A percentile compares a stretch with the other conserved stretches of the same genome.
Conservation (phyloP, 2,797 vertebrate genomes). For the Malacoctenus gilli region DNA sequence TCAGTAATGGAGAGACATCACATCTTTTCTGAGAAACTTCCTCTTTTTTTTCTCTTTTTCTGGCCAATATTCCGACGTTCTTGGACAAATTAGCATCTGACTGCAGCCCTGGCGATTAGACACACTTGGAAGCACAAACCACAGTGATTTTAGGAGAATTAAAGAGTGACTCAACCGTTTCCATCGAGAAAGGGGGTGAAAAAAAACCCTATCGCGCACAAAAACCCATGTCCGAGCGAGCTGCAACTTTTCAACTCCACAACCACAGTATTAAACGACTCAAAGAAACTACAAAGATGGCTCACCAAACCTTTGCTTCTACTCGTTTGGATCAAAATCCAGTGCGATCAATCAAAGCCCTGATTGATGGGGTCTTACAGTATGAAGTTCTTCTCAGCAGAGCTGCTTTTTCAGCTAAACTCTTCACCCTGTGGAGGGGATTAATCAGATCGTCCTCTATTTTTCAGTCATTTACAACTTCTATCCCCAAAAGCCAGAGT, state of each 20-base stretch:
- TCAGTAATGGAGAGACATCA: too few relatives aligned
- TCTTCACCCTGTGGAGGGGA: slow-evolving; percentile 10
- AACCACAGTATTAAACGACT: too few relatives aligned
- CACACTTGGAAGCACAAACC: neutral
- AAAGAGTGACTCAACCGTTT: neutral
- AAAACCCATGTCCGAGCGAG: too few relatives aligned
- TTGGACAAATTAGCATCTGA: neutral
- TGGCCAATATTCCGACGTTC: neutral
- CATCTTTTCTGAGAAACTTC: too few relatives aligned
- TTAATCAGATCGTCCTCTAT: slow-evolving; percentile 26
- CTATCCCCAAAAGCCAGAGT: neutral
- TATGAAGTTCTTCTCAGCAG: neutral
- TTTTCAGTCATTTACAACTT: slow-evolving; percentile 1
- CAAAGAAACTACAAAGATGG: too few relatives aligned
- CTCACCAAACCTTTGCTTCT: too few relatives aligned
- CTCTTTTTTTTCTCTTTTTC: too few relatives aligned
- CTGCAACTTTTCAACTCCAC: too few relatives aligned
- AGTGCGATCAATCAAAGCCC: too few relatives aligned
- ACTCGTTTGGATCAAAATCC: too few relatives aligned
- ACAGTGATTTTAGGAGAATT: neutral
- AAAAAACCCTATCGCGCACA: neutral
- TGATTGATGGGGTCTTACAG: neutral
- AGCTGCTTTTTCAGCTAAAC: neutral
- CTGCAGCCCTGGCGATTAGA: neutral
- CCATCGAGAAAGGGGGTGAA: neutral